Conservation (phyloP, 2,113 vertebrate species). For the Bolborhynchus lineola region DNA sequence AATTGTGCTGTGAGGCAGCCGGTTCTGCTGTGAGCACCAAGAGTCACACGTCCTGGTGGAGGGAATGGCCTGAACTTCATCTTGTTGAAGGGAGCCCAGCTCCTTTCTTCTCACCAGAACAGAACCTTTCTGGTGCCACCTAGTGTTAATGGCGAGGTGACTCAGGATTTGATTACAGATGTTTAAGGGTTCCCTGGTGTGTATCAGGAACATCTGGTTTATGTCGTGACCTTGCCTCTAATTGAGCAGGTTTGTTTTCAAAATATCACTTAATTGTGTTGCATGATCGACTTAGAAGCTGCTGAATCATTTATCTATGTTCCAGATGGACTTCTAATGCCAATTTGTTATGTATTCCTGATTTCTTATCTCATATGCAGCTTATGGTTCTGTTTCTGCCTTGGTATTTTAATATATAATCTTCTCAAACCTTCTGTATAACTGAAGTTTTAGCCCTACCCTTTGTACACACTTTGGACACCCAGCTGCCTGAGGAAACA, state of each 20-base stretch:
- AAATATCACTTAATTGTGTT: not conserved
- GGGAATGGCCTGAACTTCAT: not conserved
- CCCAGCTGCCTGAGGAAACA: not conserved
- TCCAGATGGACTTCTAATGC: not conserved
- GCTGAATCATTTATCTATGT: not conserved
- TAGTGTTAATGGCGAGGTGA: not conserved
- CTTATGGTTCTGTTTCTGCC: not conserved
- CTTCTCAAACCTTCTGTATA: not conserved
- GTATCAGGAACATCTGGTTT: not conserved
- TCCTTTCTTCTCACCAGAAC: not conserved
- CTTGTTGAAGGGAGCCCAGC: not conserved
- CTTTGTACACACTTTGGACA: not conserved
- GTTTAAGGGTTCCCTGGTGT: not conserved
- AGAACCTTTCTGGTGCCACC: constrained; percentile 15
- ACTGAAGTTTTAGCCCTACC: not conserved
- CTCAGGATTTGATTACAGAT: not conserved
- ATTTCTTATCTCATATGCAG: not conserved
- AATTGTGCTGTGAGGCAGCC: not conserved
- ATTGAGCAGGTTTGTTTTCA: not conserved
- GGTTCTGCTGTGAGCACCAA: not conserved
- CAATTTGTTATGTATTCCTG: not conserved
- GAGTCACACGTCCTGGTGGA: not conserved
- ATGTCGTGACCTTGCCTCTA: not conserved
- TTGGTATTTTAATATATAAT: not conserved
- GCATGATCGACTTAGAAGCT: not conserved